phyloP scores from a whole-genome alignment of 2,797 vertebrate genomes.

The Catostomus latipinnis region DNA sequence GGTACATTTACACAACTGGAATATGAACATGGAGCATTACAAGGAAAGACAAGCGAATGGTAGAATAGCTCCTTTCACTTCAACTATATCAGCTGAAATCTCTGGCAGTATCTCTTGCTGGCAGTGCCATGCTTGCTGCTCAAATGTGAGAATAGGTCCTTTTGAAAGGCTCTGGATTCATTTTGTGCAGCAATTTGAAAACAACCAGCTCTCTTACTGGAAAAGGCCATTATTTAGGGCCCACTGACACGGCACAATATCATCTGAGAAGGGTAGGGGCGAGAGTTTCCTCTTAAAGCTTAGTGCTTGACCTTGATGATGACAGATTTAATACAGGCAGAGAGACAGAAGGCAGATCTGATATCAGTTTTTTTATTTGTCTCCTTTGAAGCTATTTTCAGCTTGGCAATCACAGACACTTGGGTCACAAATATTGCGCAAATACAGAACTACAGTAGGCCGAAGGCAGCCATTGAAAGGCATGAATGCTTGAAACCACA shows the following conservation, averaged over 20 bases:
- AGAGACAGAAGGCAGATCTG: constrained; percentile 24
- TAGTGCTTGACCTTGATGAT: constrained; percentile 30
- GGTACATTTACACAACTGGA: constrained; percentile 55
- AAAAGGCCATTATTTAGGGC: constrained; percentile 57
- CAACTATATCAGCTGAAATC: constrained; percentile 63
- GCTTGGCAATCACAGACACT: not conserved
- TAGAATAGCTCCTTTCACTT: constrained; percentile 22
- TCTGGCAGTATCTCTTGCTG: constrained; percentile 64
- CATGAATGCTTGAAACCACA: constrained; percentile 15
- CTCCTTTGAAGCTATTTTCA: constrained; percentile 30
- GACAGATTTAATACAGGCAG: constrained; percentile 19
- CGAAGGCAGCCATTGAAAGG: constrained; percentile 15
- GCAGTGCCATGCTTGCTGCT: constrained; percentile 53
- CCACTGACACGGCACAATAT: constrained; percentile 64
- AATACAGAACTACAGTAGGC: not conserved
- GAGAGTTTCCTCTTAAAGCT: constrained; percentile 16
- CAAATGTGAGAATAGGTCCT: constrained; percentile 70
- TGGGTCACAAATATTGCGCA: constrained; percentile 1
- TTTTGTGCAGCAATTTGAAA: constrained; percentile 55
- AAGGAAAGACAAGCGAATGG: constrained; percentile 35
- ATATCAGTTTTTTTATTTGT: constrained; percentile 20
- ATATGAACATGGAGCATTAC: constrained; percentile 48
- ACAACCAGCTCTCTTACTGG: constrained; percentile 58
- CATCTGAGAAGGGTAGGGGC: constrained; percentile 58
- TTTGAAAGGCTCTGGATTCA: constrained; percentile 62